Evolutionary conservation across 2,113 vertebrate species (phyloP).

Genomic region (Dryoscopus gambensis): DNA sequence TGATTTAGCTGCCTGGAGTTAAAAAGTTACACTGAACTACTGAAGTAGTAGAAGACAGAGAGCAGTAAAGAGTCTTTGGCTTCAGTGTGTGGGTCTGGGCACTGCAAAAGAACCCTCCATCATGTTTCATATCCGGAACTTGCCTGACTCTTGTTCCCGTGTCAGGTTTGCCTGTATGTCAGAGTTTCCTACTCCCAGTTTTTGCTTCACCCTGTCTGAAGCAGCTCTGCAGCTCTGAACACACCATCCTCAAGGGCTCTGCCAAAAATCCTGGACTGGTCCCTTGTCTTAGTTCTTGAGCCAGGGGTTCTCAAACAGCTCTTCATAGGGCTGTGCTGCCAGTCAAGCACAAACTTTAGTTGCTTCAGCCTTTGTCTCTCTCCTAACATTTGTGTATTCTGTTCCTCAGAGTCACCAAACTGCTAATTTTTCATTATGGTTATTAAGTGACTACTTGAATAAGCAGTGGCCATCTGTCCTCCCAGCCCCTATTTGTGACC

Average conservation of each 20-base stretch:
- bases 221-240: background rate
- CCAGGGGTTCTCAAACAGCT: background rate
- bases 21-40: background rate
- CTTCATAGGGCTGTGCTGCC: background rate
- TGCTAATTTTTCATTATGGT: slow-evolving; percentile 22
- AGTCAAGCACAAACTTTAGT: background rate
- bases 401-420: background rate
- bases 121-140: background rate
- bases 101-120: background rate
- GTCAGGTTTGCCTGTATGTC: background rate
- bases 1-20: background rate
- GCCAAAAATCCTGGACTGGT: background rate
- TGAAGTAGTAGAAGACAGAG: background rate
- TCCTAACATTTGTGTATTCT: background rate
- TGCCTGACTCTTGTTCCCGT: background rate
- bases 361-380: background rate
- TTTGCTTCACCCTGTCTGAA: background rate
- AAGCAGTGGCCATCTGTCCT: background rate
- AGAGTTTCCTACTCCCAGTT: background rate
- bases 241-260: background rate
- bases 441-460: slow-evolving; percentile 13
- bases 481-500: background rate
- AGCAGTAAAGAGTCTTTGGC: background rate
- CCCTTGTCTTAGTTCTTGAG: background rate
- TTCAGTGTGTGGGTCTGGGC: background rate